Conservation (phyloP, 2,113 vertebrate species). For the Phylloscopus whistleri region DNA sequence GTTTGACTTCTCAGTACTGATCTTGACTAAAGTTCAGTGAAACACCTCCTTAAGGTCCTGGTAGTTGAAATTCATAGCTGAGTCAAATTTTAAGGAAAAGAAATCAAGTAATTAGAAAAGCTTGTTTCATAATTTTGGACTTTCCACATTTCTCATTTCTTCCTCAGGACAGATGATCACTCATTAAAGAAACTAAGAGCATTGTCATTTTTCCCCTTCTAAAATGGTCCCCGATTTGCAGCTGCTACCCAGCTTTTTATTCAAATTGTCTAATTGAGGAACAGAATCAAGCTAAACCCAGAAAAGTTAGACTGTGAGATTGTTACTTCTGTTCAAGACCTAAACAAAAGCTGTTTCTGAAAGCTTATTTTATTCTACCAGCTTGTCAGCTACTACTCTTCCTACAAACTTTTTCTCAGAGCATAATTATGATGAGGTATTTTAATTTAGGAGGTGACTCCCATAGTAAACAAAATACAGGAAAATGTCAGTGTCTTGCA, state of each 20-base stretch:
- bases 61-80: not conserved
- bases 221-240: not conserved
- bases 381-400: not conserved
- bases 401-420: not conserved
- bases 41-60: not conserved
- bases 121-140: not conserved
- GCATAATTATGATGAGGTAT: not conserved
- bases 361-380: not conserved
- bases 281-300: not conserved
- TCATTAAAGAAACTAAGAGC: not conserved
- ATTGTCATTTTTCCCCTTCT: not conserved
- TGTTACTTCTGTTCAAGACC: not conserved
- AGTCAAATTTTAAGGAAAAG: not conserved
- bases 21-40: not conserved
- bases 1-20: not conserved
- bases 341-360: not conserved
- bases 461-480: not conserved
- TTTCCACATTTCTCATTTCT: not conserved
- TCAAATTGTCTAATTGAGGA: not conserved
- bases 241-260: not conserved
- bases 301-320: not conserved
- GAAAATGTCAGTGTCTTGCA: not conserved
- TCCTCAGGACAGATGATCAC: not conserved
- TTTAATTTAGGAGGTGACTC: slow-evolving; percentile 19
- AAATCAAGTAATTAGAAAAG: not conserved